Evolutionary conservation across 92 coral and sea anemone genomes (phyloP), one percentile per base, ranked within the genome.

Genomic region (Umimayanthus chanpuru): DNA sequence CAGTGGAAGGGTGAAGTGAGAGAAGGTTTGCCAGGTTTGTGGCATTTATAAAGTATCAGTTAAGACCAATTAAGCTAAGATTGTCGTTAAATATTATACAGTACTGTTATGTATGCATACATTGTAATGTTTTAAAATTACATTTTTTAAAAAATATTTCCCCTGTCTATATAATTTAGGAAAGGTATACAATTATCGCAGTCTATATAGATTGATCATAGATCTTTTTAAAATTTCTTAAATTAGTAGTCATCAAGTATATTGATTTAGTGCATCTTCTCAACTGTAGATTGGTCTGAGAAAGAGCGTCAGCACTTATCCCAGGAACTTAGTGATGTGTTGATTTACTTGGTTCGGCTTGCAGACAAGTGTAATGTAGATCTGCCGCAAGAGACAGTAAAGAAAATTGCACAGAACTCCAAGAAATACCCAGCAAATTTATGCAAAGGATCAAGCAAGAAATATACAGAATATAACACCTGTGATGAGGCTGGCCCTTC

Each of bases 1-100:
- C 98, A 96, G 85, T 96, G 98, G 98, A 96, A 90, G 89, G 92
- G 91, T 74, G 95, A 96, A 76, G 96, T 96, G 18, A 86, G 92
- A 77, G 98, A 94, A 77, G 98, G 98, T 36, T 82, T 96, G 30
- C 95, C 96, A 85, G 98, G 98, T 96, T 14, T 86, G 91, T 74
- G 18, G 8, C 77, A 74, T 85, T 70, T 20, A 25, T 40, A 71
- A 68, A 30, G 6, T 50, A 55, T 47, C 10, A 47, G 5, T 50
- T 30, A 3, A 53, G 58, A 53, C 18, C 16, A 53, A 14, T 3
- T 47, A 11, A 47, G 53, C 18, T 47, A 11, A 47, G 53, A 20
- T 5, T 78, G 49, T 56, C 75, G 2, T 82, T 3, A 26, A 2
- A 25, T 18, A 66, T 29, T 32, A 36, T 61, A 32, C 36, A 32